Base-by-base conservation (phyloP, 30 jellyfish, hydroid and myxozoan genomes). In the Hydractinia echinata region DNA sequence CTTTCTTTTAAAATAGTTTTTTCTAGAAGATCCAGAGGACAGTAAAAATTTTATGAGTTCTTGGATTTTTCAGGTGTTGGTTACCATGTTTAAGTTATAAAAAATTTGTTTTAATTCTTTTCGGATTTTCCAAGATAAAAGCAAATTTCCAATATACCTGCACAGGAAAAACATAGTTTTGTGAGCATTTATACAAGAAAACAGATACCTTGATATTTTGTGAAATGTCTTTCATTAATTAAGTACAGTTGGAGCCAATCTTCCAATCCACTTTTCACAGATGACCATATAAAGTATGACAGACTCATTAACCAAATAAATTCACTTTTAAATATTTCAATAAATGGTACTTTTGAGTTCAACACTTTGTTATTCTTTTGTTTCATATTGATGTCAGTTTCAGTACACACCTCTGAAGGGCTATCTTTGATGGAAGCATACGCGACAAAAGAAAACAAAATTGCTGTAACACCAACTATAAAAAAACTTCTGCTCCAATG, bases 201-300 rank as follows among this genome's bases (percentile, higher is more conserved):
- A 72, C 8, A 8, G 9, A 19, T 61, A 80, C 87, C 87, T 60
- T 66, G 61, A 80, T 62, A 9, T 48, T 61, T 62, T 16, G 84
- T 4, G 72, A 66, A 80, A 9, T 51, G 54, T 61, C 73, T 80
- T 51, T 66, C 87, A 18, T 62, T 80, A 15, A 80, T 62, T 64
- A 80, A 52, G 67, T 80, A 80, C 74, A 66, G 39, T 9, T 80
- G 87, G 4, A 67, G 14, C 87, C 87, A 80, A 60, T 80, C 87
- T n/a, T 66, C 87, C 55, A 52, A 52, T 67, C 54, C 66, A 4
- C 48, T 50, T 51, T 80, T 80, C 66, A 80, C 70, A 4, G 67
- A 66, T 4, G 87, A 52, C 87, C 87, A 80, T 8, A 80, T 39
- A 44, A 80, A 39, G 49, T 80, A 80, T 15, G 84, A 62, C 10